These are phyloP conservation scores for Augochlorella aurata DNA, from an alignment of 2,888 invertebrate species.

Conservation along the genomic window DNA sequence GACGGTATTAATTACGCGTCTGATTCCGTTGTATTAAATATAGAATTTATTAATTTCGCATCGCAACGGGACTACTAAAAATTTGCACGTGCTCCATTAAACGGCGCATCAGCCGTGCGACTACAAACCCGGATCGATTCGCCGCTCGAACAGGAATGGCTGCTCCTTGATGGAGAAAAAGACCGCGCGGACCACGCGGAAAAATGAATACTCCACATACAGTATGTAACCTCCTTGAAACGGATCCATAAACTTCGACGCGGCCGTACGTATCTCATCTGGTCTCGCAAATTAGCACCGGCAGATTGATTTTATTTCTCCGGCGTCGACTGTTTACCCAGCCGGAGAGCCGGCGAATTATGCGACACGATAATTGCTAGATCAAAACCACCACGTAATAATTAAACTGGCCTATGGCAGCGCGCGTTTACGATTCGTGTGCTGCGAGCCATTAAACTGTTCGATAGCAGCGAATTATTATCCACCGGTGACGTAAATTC, in stretches of 20 bases:
- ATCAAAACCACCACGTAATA: constrained; percentile 22
- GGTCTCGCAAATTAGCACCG: constrained; percentile 22
- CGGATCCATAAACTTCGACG: constrained; percentile 22
- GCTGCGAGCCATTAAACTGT: constrained; percentile 16
- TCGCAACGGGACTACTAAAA: neutral
- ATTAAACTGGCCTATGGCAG: neutral
- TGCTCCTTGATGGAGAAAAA: neutral
- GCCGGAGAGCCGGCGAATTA: constrained; percentile 27
- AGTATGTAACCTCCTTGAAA: neutral
- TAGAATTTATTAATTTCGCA: neutral
- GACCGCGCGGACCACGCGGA: neutral
- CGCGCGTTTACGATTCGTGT: constrained; percentile 20
- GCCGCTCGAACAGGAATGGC: neutral
- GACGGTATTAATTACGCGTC: neutral
- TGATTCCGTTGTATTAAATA: neutral
- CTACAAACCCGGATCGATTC: neutral
- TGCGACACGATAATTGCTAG: constrained; percentile 28
- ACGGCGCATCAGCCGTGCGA: too few relatives aligned
- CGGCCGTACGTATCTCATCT: constrained; percentile 18
- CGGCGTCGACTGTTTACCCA: constrained; percentile 9
- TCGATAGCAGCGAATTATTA: neutral
- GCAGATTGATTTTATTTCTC: constrained; percentile 54
- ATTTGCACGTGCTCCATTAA: too few relatives aligned
- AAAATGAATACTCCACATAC: neutral
- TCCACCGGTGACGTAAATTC: too few relatives aligned